phyloP scores from a whole-genome alignment of 2,797 vertebrate species.

The Falco concolor region DNA sequence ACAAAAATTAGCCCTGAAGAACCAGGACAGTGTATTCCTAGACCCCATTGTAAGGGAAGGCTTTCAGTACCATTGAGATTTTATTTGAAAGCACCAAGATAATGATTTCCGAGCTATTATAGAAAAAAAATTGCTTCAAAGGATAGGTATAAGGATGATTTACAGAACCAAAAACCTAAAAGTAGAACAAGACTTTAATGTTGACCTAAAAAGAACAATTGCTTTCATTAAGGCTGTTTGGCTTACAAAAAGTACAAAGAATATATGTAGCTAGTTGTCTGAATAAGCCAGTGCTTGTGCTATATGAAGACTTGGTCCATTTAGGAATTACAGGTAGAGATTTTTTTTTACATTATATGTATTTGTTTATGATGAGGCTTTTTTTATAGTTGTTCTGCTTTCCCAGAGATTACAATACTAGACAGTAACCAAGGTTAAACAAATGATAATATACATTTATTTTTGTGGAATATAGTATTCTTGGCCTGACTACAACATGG shows the following conservation, averaged over 20 bases:
- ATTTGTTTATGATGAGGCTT: neutral
- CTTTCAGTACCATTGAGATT: neutral
- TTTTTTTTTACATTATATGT: neutral
- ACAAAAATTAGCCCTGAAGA: neutral
- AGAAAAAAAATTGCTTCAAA: neutral
- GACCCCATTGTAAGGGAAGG: neutral
- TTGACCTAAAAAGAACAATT: neutral
- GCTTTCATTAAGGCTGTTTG: neutral
- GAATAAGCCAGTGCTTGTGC: neutral
- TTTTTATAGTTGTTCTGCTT: neutral
- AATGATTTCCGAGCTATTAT: neutral
- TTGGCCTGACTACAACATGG: neutral
- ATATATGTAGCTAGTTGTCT: neutral
- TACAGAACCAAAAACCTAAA: neutral
- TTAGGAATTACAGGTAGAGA: neutral
- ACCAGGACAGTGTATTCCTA: constrained; percentile 19
- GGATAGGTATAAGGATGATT: neutral
- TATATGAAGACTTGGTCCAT: neutral
- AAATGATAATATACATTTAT: neutral
- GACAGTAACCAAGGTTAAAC: neutral
- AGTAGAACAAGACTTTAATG: neutral
- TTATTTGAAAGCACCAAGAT: constrained; percentile 3
- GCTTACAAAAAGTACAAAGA: neutral
- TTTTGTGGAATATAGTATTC: neutral
- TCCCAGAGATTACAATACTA: neutral